These are phyloP conservation scores for Polyommatus icarus DNA, from an alignment of 2,888 invertebrate genomes.

Conservation along the genomic window DNA sequence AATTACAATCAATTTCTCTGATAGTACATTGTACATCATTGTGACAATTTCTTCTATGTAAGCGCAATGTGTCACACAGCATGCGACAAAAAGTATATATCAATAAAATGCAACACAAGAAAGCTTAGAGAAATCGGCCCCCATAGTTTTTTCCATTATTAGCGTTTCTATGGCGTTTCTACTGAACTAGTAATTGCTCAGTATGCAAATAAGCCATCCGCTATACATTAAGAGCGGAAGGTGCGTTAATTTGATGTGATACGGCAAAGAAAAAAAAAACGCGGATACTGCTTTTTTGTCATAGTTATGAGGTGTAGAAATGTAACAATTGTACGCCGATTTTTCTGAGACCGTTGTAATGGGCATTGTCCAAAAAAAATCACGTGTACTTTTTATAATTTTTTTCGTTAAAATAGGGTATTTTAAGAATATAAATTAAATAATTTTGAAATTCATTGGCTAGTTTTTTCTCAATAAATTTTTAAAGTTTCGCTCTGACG, in stretches of 20 bases:
- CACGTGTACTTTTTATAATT: too few relatives aligned
- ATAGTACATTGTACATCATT: neutral
- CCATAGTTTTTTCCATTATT: neutral
- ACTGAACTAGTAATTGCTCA: neutral
- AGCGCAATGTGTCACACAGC: neutral
- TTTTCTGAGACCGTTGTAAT: too few relatives aligned
- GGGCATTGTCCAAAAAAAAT: too few relatives aligned
- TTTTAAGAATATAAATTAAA: too few relatives aligned
- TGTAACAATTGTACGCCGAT: too few relatives aligned
- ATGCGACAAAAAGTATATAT: conserved; percentile 10
- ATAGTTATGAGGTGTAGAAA: too few relatives aligned
- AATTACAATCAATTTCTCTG: too few relatives aligned
- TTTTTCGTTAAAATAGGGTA: too few relatives aligned
- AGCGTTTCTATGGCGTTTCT: neutral
- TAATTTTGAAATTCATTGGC: too few relatives aligned
- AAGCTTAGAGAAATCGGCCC: neutral
- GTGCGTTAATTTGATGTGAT: conserved; percentile 16
- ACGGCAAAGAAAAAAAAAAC: neutral
- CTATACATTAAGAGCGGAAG: neutral
- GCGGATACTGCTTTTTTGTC: too few relatives aligned
- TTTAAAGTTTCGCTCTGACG: too few relatives aligned
- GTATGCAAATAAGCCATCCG: conserved; percentile 13
- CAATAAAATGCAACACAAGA: neutral
- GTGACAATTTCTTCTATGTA: neutral
- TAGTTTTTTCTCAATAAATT: too few relatives aligned